Percentiles rank a stretch among this genome's conserved stretches.
Evolutionary conservation across 2,797 vertebrate species (phyloP).

Genomic region (Corythornis leucogaster): DNA sequence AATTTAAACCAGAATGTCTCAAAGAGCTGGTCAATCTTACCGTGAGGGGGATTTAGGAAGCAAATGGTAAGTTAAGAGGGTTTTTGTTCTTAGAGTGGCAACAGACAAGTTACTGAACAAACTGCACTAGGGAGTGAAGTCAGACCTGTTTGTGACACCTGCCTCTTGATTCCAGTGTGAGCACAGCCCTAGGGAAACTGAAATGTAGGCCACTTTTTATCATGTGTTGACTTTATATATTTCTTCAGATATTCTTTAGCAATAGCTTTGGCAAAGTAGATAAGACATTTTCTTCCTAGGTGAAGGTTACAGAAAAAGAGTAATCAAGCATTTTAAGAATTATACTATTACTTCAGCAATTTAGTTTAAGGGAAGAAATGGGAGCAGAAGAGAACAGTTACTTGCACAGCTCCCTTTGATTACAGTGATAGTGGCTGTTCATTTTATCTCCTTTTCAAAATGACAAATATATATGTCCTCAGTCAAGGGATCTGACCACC

Average conservation of each 20-base stretch:
- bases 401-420: not conserved
- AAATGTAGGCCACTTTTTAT: not conserved
- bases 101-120: not conserved
- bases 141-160: not conserved
- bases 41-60: not conserved
- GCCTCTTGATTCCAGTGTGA: not conserved
- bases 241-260: not conserved
- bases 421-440: not conserved
- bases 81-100: not conserved
- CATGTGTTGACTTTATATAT: not conserved
- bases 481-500: not conserved
- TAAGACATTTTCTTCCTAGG: not conserved
- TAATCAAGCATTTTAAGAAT: not conserved
- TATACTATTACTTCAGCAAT: not conserved
- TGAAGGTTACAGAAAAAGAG: not conserved
- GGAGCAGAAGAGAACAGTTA: not conserved
- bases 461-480: not conserved
- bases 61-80: not conserved
- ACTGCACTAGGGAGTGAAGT: not conserved
- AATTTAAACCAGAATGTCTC: not conserved
- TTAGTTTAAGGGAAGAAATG: not conserved
- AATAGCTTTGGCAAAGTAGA: not conserved
- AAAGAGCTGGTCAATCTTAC: not conserved
- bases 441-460: not conserved
- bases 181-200: not conserved